A percentile compares a stretch with the other conserved stretches of the same genome.
Conservation (phyloP, 23 tunicate species). For the Clavelina lepadiformis region DNA sequence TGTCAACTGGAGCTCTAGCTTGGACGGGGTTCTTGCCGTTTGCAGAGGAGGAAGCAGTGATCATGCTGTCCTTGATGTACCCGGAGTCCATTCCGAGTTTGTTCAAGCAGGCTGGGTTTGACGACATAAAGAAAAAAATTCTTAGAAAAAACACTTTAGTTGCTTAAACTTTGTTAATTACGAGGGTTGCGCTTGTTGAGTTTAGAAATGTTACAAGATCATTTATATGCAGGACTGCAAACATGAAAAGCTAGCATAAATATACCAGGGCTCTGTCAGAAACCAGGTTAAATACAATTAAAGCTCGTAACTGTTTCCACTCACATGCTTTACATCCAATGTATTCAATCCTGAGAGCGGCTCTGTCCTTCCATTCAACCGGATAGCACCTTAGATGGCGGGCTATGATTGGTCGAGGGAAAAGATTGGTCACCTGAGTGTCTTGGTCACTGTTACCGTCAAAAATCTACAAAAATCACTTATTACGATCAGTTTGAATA, state of each 20-base stretch:
- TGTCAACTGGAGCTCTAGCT: conserved; percentile 64
- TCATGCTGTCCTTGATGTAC: conserved; percentile 37
- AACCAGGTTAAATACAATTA: too few species aligned
- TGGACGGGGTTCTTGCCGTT: conserved; percentile 35
- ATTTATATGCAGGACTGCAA: too few species aligned
- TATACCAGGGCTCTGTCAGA: too few species aligned
- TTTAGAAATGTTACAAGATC: too few species aligned
- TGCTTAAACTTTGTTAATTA: too few species aligned
- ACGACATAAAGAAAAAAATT: conserved; percentile 13
- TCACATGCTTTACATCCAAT: conserved; percentile 84
- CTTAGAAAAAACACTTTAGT: too few species aligned
- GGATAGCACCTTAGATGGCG: conserved; percentile 76
- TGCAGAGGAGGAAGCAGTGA: conserved; percentile 39
- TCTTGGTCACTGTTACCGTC: conserved; percentile 76
- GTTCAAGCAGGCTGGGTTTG: conserved; percentile 83
- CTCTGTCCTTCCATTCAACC: conserved; percentile 41
- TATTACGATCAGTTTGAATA: too few species aligned
- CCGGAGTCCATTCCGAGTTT: conserved; percentile 87
- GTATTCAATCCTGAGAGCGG: conserved; percentile 69
- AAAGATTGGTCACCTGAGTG: conserved; percentile 87
- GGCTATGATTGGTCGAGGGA: conserved; percentile 86
- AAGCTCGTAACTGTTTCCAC: too few species aligned
- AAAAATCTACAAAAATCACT: conserved; percentile 44
- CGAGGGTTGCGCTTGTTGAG: too few species aligned
- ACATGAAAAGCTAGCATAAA: too few species aligned